These are phyloP conservation scores for Hyla sarda DNA, from an alignment of 2,113 vertebrate species.

Conservation along the genomic window DNA sequence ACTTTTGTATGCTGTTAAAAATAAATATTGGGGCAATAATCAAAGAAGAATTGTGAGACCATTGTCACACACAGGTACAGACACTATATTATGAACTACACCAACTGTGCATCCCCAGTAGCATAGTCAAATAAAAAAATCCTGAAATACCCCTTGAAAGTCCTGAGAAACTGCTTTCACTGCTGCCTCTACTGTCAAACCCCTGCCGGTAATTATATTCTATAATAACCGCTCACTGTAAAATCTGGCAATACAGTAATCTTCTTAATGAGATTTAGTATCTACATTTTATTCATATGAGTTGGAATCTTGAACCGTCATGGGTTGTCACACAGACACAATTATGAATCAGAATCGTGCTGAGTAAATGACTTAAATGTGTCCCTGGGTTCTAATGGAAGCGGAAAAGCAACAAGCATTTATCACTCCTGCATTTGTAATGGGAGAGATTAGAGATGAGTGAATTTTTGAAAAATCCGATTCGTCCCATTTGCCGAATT, in stretches of 20 bases:
- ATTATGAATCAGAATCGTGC: background rate
- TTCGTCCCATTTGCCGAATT: no score
- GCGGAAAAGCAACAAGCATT: background rate
- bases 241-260: background rate
- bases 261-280: background rate
- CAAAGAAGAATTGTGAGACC: no score
- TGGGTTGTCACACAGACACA: background rate
- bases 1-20: no score
- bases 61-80: no score
- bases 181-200: background rate
- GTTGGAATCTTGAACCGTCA: background rate
- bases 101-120: no score
- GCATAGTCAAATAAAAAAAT: no score
- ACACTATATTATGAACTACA: no score
- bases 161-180: background rate
- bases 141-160: no score
- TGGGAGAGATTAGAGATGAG: no score
- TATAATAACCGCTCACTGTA: background rate
- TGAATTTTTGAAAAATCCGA: no score
- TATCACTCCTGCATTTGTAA: slow-evolving; percentile 8
- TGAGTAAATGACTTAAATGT: background rate
- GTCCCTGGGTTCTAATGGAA: background rate
- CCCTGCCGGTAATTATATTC: background rate
- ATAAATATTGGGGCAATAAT: no score
- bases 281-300: background rate